Evolutionary conservation across 2,797 vertebrate genomes (phyloP).

Genomic region (Danionella dracula): DNA sequence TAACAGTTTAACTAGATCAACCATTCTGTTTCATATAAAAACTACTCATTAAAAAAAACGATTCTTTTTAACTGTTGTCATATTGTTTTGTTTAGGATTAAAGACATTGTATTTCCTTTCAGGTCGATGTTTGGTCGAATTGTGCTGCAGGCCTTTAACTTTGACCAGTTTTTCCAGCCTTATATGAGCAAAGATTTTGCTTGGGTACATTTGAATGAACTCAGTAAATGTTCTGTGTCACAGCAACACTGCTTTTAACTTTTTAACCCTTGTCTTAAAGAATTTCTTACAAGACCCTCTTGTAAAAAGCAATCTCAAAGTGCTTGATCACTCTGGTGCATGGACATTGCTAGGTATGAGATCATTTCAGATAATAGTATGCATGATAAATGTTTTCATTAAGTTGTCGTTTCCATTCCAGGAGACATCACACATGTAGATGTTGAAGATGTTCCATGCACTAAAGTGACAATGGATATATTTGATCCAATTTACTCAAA

Average conservation of each 20-base stretch:
- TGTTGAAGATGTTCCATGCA: conserved; percentile 45
- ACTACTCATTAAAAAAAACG: too few relatives aligned
- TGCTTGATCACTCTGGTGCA: conserved; percentile 29
- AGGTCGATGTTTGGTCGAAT: conserved; percentile 79
- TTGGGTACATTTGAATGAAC: conserved; percentile 53
- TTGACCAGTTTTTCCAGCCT: conserved; percentile 70
- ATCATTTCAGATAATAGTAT: background rate
- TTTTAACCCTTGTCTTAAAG: background rate
- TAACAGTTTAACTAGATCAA: background rate
- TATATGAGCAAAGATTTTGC: conserved; percentile 72
- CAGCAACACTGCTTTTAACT: background rate
- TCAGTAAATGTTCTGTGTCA: background rate
- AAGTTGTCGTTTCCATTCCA: conserved; percentile 18
- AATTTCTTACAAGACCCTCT: conserved; percentile 47
- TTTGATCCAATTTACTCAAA: conserved; percentile 50
- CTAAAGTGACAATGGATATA: conserved; percentile 41
- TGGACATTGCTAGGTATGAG: conserved; percentile 40
- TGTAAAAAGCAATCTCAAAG: conserved; percentile 37
- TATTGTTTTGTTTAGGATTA: background rate
- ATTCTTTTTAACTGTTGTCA: too few relatives aligned
- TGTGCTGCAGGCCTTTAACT: conserved; percentile 66
- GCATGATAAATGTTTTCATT: too few relatives aligned
- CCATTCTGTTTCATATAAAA: too few relatives aligned
- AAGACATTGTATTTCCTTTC: background rate
- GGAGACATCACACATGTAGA: conserved; percentile 44